Conservation (phyloP, 2,797 vertebrate species). For the Oreonectes daqikongensis region DNA sequence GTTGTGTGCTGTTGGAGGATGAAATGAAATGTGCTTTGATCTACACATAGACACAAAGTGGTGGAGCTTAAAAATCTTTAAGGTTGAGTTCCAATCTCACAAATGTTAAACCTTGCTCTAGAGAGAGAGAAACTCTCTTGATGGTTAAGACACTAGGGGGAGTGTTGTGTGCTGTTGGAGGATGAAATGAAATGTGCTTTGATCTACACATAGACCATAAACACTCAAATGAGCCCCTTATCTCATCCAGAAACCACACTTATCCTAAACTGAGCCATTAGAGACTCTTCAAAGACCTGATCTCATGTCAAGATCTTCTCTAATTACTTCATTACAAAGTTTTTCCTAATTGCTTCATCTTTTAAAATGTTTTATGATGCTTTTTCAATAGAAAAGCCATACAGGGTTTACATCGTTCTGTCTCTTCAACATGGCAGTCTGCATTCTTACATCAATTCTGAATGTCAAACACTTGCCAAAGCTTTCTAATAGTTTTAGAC, state of each 20-base stretch:
- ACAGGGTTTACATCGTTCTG: too few species aligned
- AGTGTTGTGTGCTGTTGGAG: not conserved
- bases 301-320: not conserved
- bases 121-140: too few species aligned
- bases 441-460: too few species aligned
- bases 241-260: not conserved
- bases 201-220: conserved; percentile 3
- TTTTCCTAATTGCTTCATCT: not conserved
- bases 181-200: not conserved
- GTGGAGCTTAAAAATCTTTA: conserved; percentile 4
- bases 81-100: conserved; percentile 2
- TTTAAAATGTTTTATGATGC: not conserved
- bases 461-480: too few species aligned
- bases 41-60: too few species aligned
- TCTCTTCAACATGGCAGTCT: not conserved
- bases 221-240: not conserved
- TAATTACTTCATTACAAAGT: not conserved
- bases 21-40: too few species aligned
- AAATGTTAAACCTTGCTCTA: too few species aligned
- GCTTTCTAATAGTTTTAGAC: too few species aligned
- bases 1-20: too few species aligned
- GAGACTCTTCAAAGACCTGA: conserved; percentile 5
- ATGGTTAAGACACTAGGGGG: not conserved
- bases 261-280: conserved; percentile 6
- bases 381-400: not conserved